Evolutionary conservation across 1,140 invertebrate species (phyloP), one percentile per base, ranked within the genome.

Genomic region (Lepidurus packardi): DNA sequence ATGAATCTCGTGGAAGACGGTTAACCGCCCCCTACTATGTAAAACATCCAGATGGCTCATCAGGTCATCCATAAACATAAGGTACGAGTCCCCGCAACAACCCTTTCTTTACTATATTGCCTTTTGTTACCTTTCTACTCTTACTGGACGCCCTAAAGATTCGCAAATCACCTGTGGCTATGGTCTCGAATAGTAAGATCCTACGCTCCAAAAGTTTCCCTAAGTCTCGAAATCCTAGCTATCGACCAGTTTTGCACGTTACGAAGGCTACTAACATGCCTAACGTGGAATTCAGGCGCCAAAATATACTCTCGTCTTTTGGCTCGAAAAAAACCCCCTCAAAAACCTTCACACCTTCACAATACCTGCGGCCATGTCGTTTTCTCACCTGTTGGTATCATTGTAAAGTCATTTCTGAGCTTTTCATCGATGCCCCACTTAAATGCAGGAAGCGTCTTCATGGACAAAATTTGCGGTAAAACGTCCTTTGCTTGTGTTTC

Each of bases 61-160:
- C 53, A 65, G 53, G 53, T 65, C 34, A 65, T 65, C 53, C 53
- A 65, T 65, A 65, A 65, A 65, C 53, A 65, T 65, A 65, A 65
- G 53, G 53, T 65, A 65, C 16, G 13, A 13, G 53, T 65, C 8
- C 53, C 16, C 4, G 53, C 53, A 65, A 7, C n/a, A 65, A 65
- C 53, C 53, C 53, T 65, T 47, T 65, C 53, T 65, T 13, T 9
- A 65, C 45, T 47, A 47, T 10, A 47, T 16, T 47, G 45, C 45
- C 16, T 47, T 47, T 8, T 16, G 10, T 7, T 47, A 16, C 53
- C 53, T 65, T 21, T 9, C 53, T 65, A 65, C 21, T 65, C 53
- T 65, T 13, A 16, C 16, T n/a, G 53, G 13, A 65, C 53, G 53
- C 53, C 53, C 53, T 65, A 21, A 13, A 65, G 53, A 65, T 13